Percentiles rank a stretch among this genome's conserved stretches.
These are phyloP conservation scores for Popillia japonica DNA, from an alignment of 1,140 invertebrate genomes.

Conservation along the genomic window DNA sequence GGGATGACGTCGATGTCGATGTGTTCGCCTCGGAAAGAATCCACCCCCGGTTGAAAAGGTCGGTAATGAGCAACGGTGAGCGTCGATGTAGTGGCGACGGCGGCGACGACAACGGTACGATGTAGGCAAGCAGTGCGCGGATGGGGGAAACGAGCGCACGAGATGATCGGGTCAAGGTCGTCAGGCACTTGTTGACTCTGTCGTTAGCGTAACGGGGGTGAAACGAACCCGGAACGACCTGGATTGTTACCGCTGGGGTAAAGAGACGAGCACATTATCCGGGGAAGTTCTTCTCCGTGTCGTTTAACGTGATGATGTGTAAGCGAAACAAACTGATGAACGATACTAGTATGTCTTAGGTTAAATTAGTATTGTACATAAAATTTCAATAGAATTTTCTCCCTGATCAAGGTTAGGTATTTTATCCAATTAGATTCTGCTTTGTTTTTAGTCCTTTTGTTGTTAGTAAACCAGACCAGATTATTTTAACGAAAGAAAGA, in stretches of 20 bases:
- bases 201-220: not conserved
- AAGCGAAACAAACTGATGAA: not conserved
- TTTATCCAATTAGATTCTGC: too few species aligned
- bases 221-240: constrained; percentile 28
- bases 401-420: too few species aligned
- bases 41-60: not conserved
- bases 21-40: not conserved
- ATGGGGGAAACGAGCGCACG: not conserved
- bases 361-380: too few species aligned
- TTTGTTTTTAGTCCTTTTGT: too few species aligned
- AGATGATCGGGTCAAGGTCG: constrained; percentile 20
- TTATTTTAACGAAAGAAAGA: too few species aligned
- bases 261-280: not conserved
- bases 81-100: not conserved
- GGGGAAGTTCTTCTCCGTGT: not conserved
- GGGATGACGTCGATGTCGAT: not conserved
- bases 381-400: too few species aligned
- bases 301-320: constrained; percentile 1
- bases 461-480: too few species aligned
- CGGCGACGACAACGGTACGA: not conserved
- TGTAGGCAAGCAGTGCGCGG: not conserved
- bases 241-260: not conserved
- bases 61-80: not conserved
- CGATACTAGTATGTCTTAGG: not conserved
- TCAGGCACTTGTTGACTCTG: constrained; percentile 24